Conservation (phyloP, 2,888 invertebrate genomes). For the Macaria notata region DNA sequence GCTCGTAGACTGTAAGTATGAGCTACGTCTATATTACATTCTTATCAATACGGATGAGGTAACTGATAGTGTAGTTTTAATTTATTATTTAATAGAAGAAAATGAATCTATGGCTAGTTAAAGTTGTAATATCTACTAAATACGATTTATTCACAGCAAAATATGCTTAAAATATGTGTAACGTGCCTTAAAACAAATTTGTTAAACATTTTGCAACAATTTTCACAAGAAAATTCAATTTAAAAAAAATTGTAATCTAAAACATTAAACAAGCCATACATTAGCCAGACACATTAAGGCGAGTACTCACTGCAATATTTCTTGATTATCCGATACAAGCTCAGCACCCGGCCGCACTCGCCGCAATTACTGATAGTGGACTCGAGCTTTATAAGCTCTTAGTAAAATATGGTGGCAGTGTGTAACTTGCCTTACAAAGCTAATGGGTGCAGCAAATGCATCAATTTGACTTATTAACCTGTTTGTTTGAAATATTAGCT, state of each 20-base stretch:
- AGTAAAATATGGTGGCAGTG: conserved; percentile 36
- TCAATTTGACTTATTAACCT: conserved; percentile 25
- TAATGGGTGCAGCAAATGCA: conserved; percentile 31
- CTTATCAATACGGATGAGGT: no score
- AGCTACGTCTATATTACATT: no score
- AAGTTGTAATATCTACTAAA: no score
- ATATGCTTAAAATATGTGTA: no score
- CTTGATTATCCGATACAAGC: conserved; percentile 36
- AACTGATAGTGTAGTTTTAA: no score
- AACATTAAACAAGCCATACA: conserved; percentile 16
- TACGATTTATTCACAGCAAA: no score
- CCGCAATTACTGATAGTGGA: conserved; percentile 32
- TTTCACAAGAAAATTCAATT: no score
- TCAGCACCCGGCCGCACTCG: conserved; percentile 26
- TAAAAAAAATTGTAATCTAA: not conserved
- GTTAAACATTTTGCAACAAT: no score
- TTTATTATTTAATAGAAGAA: no score
- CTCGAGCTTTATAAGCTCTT: conserved; percentile 33
- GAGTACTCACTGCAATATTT: conserved; percentile 32
- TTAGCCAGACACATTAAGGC: conserved; percentile 25
- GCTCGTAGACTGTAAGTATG: no score
- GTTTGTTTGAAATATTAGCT: not conserved
- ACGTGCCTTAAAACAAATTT: no score
- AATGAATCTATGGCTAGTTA: no score
- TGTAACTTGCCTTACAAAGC: conserved; percentile 29